Evolutionary conservation across 2,113 vertebrate genomes (phyloP).

Genomic region (Phylloscopus whistleri): DNA sequence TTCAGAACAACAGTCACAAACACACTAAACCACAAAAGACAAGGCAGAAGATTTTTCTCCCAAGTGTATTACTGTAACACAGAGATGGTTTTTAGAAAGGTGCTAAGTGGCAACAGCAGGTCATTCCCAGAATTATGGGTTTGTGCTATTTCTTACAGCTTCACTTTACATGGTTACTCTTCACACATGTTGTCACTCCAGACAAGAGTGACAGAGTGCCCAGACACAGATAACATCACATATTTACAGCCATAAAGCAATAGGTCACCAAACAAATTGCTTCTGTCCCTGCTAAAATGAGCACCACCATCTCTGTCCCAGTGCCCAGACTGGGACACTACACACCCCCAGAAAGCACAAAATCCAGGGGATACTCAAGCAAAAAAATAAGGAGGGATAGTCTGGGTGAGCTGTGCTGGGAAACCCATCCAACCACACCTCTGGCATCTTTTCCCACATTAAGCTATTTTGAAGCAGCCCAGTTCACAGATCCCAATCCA

Average conservation of each 20-base stretch:
- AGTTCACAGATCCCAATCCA: neutral
- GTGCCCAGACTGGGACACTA: neutral
- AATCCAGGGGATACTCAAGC: neutral
- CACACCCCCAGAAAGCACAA: neutral
- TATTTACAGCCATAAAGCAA: neutral
- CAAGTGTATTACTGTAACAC: neutral
- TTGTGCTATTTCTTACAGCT: neutral
- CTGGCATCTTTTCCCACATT: neutral
- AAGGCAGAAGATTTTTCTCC: constrained; percentile 1
- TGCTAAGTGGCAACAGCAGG: neutral
- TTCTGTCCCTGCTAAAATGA: neutral
- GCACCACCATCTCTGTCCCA: fast-evolving
- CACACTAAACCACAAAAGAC: neutral
- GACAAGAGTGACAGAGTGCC: neutral
- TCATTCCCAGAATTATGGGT: neutral
- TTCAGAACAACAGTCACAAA: constrained; percentile 14
- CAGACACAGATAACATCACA: neutral
- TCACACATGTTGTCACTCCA: neutral
- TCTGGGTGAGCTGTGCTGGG: neutral
- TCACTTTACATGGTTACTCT: neutral
- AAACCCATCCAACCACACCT: neutral
- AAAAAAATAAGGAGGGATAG: neutral
- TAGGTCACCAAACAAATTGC: neutral
- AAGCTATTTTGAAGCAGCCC: neutral
- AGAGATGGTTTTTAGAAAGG: neutral